Base-by-base conservation (phyloP, 2,888 invertebrate species). In the Drosophila antonietae region DNA sequence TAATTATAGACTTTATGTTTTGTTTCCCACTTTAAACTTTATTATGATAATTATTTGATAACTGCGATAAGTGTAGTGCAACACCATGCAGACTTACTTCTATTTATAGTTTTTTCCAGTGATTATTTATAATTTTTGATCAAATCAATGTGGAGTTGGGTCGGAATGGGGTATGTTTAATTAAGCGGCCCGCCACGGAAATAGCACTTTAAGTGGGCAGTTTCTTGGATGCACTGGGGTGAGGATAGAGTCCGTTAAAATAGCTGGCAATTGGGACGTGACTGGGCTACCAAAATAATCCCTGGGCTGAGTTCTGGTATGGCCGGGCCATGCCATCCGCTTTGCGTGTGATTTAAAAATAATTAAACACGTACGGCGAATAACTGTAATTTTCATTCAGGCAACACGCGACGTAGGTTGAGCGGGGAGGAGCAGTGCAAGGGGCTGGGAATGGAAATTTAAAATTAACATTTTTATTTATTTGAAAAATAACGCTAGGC, bases 381-480 rank as follows among this genome's bases (percentile, higher is more conserved):
- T 87, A 87, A 87, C 90, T 83, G 90, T 87, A 80, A 87, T 89
- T 86, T 89, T 71, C 74, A 81, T 64, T 62, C 68, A 65, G 72
- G 63, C 80, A 61, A 75, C 75, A 75, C 74, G 68, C 75, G 75
- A 31, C 52, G 14, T 14, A 2, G 15, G 41, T 35, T 28, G 57
- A n/a, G 8, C 5, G 15, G 1, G 15, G 9, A 18, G 1, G 15
- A 7, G n/a, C 6, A 15, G 37, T 14, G 15, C 1, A 15, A 15
- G 41, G 43, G 12, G 35, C 10, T 20, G 46, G 33, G 9, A 71
- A 58, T 20, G n/a, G 31, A 72, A 73, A 73, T 89, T 89, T 88
- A 89, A 86, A 86, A 86, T 86, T 89, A 86, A 88, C 86, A 86
- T 86, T 89, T 86, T 86, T 89, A 86, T 86, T 89, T 86, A 88